These are phyloP conservation scores for Eudasyphora cyanicolor DNA, from an alignment of 2,888 invertebrate species.

Conservation along the genomic window DNA sequence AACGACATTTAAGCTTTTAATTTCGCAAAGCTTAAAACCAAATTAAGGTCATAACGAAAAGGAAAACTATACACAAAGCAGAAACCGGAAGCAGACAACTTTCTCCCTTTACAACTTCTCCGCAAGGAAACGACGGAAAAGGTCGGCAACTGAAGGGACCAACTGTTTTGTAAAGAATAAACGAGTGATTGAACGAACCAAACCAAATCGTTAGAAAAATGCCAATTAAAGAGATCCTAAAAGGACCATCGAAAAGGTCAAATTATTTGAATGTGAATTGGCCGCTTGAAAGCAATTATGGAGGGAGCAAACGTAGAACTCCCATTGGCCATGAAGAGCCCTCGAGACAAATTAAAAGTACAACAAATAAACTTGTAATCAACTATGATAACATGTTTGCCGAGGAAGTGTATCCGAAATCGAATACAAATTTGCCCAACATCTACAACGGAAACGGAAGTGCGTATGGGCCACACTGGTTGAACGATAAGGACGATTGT, in stretches of 20 bases:
- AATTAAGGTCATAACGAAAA: constrained; percentile 41
- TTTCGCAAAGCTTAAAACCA: constrained; percentile 33
- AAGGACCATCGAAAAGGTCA: neutral
- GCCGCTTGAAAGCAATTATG: neutral
- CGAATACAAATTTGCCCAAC: neutral
- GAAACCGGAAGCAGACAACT: neutral
- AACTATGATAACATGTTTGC: constrained; percentile 36
- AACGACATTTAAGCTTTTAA: constrained; percentile 28
- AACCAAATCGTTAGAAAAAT: neutral
- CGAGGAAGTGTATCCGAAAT: neutral
- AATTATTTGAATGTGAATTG: constrained; percentile 2
- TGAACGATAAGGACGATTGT: neutral
- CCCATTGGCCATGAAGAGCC: neutral
- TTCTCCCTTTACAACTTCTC: neutral
- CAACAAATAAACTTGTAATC: constrained; percentile 5
- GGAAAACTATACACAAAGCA: neutral
- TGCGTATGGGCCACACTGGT: neutral
- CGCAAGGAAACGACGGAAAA: neutral
- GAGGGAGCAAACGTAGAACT: neutral
- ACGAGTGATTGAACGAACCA: neutral
- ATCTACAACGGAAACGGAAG: neutral
- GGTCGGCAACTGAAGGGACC: neutral
- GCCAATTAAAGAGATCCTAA: constrained; percentile 20
- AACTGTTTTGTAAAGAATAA: neutral
- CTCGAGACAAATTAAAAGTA: neutral